Evolutionary conservation across 2,888 invertebrate genomes (phyloP).

Genomic region (Crossocerus cetratus): DNA sequence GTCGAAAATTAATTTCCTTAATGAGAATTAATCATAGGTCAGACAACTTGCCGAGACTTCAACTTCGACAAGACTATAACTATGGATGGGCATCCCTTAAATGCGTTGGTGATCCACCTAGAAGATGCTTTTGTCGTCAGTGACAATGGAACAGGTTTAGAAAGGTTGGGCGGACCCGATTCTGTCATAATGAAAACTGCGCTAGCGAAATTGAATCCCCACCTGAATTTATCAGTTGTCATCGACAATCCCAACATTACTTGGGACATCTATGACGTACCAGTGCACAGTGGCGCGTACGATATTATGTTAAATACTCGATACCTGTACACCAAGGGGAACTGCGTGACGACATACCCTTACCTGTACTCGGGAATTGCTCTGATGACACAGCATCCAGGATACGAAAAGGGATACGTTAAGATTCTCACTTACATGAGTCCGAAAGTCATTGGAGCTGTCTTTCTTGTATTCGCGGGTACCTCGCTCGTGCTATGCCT

Average conservation of each 20-base stretch:
- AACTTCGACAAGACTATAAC: conserved; percentile 36
- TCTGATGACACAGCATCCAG: conserved; percentile 42
- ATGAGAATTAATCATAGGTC: too few relatives aligned
- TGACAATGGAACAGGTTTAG: background rate
- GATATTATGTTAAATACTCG: conserved; percentile 41
- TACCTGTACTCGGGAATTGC: conserved; percentile 49
- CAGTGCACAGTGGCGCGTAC: conserved; percentile 11
- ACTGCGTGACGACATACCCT: conserved; percentile 47
- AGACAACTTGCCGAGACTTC: too few relatives aligned
- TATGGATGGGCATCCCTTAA: conserved; percentile 26
- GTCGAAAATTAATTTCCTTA: too few relatives aligned
- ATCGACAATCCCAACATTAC: too few relatives aligned
- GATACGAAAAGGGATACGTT: conserved; percentile 27
- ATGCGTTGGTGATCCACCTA: conserved; percentile 15
- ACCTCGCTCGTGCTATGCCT: conserved; percentile 26
- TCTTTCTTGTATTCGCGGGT: background rate
- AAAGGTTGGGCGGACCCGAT: conserved; percentile 27
- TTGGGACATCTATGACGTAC: background rate
- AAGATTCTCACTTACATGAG: conserved; percentile 41
- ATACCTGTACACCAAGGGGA: conserved; percentile 27
- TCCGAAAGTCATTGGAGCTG: conserved; percentile 2
- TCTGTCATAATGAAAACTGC: conserved; percentile 13
- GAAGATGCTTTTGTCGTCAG: conserved; percentile 19
- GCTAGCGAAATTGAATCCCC: conserved; percentile 20
- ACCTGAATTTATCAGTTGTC: background rate